Evolutionary conservation across 2,888 invertebrate genomes (phyloP).

Genomic region (Boloria euphrosyne): DNA sequence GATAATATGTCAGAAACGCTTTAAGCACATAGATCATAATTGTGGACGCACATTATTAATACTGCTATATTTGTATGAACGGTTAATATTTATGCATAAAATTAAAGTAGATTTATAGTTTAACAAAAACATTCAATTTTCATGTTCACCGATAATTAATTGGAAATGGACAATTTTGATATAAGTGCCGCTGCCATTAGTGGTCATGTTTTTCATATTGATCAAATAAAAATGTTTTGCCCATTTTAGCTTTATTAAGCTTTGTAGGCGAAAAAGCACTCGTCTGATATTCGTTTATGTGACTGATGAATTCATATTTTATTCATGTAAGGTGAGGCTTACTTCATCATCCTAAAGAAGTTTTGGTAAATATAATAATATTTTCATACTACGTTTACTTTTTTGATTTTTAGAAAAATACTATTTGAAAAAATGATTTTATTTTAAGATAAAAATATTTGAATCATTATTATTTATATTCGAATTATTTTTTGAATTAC

Average conservation of each 20-base stretch:
- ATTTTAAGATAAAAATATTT: too few species aligned
- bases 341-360: constrained; percentile 44
- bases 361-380: constrained; percentile 51
- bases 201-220: neutral
- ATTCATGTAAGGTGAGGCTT: constrained; percentile 65
- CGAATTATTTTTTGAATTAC: too few species aligned
- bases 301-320: constrained; percentile 76
- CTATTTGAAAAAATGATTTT: too few species aligned
- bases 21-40: constrained; percentile 1
- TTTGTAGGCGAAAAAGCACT: neutral
- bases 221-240: neutral
- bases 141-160: constrained; percentile 16
- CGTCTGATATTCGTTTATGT: constrained; percentile 50
- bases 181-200: neutral
- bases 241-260: neutral
- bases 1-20: neutral
- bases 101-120: constrained; percentile 13
- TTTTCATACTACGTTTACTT: constrained; percentile 10
- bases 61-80: constrained; percentile 5
- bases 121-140: constrained; percentile 12
- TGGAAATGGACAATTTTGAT: constrained; percentile 6
- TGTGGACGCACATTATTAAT: constrained; percentile 11
- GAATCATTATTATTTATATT: too few species aligned
- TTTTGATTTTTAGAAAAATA: neutral
- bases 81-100: constrained; percentile 15